These are phyloP conservation scores for Hyalella azteca DNA, from an alignment of 2,888 invertebrate species.

Conservation along the genomic window DNA sequence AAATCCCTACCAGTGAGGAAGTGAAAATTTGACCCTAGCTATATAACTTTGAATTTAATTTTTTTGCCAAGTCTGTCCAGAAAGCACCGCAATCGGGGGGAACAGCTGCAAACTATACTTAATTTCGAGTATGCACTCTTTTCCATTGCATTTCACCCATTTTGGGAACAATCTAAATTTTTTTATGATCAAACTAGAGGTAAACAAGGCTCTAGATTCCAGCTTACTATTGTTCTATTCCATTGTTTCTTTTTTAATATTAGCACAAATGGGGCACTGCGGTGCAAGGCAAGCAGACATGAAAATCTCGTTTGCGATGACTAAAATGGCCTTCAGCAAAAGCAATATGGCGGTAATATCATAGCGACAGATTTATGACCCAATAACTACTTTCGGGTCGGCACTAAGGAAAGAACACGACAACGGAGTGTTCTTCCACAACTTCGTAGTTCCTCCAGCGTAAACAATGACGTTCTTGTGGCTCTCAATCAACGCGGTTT, in stretches of 20 bases:
- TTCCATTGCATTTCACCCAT: neutral
- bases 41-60: too few species aligned
- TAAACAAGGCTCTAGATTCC: too few species aligned
- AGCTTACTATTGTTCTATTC: neutral
- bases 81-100: too few species aligned
- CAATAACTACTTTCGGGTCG: neutral
- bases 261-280: neutral
- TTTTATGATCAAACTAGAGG: neutral
- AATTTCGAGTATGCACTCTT: neutral
- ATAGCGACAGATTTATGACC: neutral
- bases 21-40: too few species aligned
- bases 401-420: neutral
- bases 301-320: slow-evolving; percentile 10
- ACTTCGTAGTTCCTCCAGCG: neutral
- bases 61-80: too few species aligned
- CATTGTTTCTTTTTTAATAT: neutral
- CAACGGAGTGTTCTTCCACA: neutral
- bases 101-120: too few species aligned
- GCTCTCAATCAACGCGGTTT: neutral
- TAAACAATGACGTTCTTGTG: neutral
- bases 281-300: neutral
- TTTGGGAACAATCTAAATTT: neutral
- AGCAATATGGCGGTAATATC: slow-evolving; percentile 14
- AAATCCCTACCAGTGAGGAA: too few species aligned
- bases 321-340: neutral